Base-by-base conservation (phyloP, 2,797 vertebrate genomes). In the Sebastolobus altivelis region DNA sequence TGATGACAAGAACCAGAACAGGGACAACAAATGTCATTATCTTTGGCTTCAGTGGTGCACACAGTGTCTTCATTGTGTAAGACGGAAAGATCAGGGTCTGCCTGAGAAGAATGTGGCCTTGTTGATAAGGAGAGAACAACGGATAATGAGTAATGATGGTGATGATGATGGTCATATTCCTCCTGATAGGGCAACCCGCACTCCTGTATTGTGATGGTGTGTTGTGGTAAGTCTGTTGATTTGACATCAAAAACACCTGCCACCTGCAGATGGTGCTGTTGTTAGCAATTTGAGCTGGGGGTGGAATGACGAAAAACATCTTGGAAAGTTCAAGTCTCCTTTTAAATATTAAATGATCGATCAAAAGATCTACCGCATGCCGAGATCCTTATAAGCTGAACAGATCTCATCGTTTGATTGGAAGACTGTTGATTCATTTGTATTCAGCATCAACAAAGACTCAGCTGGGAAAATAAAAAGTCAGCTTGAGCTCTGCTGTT, bases 191-290 rank as follows among this genome's bases (percentile, higher is more conserved):
- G 5, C 11, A 59, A 18, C 22, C 37, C 52, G 11, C 12, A 49
- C 54, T 37, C 40, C 18, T 65, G 27, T 18, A 4, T 10, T 54
- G 27, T 70, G 69, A 77, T 9, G 71, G 35, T 65, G 25, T 58
- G 31, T 37, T 55, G 65, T 5, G 5, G 49, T 14, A 0, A 38
- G 33, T 46, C 11, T 16, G 11, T 20, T 61, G 22, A 43, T 33
- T 25, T 43, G 59, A 66, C 25, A 4, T 8, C 1, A 43, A 1
- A 6, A 59, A 25, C 35, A 43, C n/a, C 11, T 33, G 4, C 18
- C 55, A 65, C 92, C 94, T 89, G 77, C 84, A 92, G 94, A 71
- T 89, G 93, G 92, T 59, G 91, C 93, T 90, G 85, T 90, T 91
- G 88, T 29, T 80, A 81, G n/a, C 6, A 46, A 27, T 75, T 82